These are phyloP conservation scores for Patella vulgata DNA, from an alignment of 1,140 invertebrate species.

Conservation along the genomic window DNA sequence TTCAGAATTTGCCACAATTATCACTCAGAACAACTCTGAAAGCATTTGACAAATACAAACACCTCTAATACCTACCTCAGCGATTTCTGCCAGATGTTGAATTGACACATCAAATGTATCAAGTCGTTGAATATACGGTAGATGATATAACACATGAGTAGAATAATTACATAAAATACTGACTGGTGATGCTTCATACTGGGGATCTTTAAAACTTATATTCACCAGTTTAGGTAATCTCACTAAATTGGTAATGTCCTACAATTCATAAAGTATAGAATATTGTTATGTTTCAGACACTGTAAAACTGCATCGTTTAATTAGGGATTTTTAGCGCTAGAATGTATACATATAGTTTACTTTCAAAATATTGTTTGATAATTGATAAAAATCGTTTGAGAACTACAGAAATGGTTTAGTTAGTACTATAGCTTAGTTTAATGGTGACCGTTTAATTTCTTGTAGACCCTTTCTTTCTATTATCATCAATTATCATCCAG, in stretches of 20 bases:
- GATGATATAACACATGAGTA: slow-evolving; percentile 63
- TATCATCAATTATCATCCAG: too few species aligned
- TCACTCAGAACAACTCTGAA: too few species aligned
- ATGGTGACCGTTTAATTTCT: too few species aligned
- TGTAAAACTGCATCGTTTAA: neutral
- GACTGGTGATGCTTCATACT: slow-evolving; percentile 57
- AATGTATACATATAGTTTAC: neutral
- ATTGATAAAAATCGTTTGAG: too few species aligned
- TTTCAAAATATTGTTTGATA: too few species aligned
- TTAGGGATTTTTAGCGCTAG: neutral
- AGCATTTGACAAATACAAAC: too few species aligned
- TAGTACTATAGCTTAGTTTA: too few species aligned
- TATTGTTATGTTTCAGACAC: neutral
- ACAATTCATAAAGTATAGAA: slow-evolving; percentile 1
- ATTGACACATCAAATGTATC: slow-evolving; percentile 59
- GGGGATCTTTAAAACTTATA: slow-evolving; percentile 61
- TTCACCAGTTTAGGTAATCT: slow-evolving; percentile 48
- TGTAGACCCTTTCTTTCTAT: too few species aligned
- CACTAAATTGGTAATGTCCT: slow-evolving; percentile 63
- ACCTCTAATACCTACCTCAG: slow-evolving; percentile 63
- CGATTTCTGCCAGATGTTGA: slow-evolving; percentile 58
- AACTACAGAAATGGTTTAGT: too few species aligned
- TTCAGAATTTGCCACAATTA: too few species aligned
- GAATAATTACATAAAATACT: slow-evolving; percentile 64
- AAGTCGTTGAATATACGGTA: slow-evolving; percentile 56